Evolutionary conservation across 2,113 vertebrate genomes (phyloP), one percentile per base, ranked within the genome.

Genomic region (Cyprinodon tularosa): DNA sequence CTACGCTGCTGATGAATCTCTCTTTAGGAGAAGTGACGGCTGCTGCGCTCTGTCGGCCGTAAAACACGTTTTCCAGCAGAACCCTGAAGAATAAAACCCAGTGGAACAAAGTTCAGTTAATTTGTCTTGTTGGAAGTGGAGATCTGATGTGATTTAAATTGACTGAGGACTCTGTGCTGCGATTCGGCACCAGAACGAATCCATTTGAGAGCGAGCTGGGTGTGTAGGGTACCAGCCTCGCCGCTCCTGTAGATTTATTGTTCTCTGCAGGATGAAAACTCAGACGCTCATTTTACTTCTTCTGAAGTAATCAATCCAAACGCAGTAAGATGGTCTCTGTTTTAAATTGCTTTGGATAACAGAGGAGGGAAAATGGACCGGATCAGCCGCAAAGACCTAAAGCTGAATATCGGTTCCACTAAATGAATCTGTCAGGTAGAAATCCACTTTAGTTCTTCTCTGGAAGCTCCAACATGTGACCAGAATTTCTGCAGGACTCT

Each of bases 101-200:
- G 67, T 15, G 20, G 47, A 61, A 63, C 22, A 61, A 80, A 81
- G 69, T 78, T 38, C 0, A 62, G 66, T 45, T 75, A 44, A 37
- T 66, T 72, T 63, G 22, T 70, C 62, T 71, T 66, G 60, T 59
- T 48, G 73, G 72, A 7, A 61, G 66, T 12, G 36, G 48, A 63
- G 59, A 45, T 12, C 6, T 79, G 72, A 83, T 82, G 82, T 70
- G 85, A 85, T 82, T 76, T 78, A 78, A 80, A 86, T 76, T 72
- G 76, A 84, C 66, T 75, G 72, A 76, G 70, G 78, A 62, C 59
- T 45, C 71, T 20, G 62, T 45, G 40, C 68, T 73, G 42, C 3
- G 66, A 74, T 3, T 68, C 67, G 42, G 17, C 39, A 38, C 29
- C 44, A 22, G 61, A 78, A 82, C 74, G 68, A 76, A 84, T 78